A percentile compares a stretch with the other conserved stretches of the same genome.
Conservation (phyloP, 2,888 invertebrate genomes). For the Ferrisia virgata region DNA sequence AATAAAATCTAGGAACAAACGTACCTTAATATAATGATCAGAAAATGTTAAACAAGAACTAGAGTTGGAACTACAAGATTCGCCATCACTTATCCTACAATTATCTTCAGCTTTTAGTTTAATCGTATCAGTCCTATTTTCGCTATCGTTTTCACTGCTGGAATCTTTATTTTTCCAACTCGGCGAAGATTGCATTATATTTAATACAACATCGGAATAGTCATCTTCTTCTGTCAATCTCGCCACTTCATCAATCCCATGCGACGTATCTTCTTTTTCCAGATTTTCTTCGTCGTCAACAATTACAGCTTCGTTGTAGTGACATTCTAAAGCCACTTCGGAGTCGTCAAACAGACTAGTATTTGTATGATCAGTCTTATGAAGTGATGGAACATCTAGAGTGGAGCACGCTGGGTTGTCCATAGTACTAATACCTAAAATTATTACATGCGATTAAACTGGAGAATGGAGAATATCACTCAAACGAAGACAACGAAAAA, state of each 20-base stretch:
- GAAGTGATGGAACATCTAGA: constrained; percentile 37
- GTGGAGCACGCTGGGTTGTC: constrained; percentile 43
- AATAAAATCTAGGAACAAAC: background rate
- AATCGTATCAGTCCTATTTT: background rate
- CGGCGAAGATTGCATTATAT: constrained; percentile 5
- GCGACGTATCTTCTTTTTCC: background rate
- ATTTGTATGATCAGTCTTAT: constrained; percentile 41
- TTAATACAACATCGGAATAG: background rate
- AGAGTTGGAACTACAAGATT: constrained; percentile 33
- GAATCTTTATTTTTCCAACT: constrained; percentile 29
- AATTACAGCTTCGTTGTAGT: constrained; percentile 38
- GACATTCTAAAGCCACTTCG: constrained; percentile 35
- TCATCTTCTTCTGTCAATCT: background rate
- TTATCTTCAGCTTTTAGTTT: constrained; percentile 19
- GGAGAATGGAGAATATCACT: background rate
- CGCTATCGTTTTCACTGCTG: background rate
- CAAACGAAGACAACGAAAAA: background rate
- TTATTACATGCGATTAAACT: background rate
- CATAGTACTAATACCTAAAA: constrained; percentile 18
- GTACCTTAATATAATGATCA: constrained; percentile 39
- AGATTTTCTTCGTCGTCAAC: constrained; percentile 37
- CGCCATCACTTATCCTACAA: constrained; percentile 30
- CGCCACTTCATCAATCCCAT: background rate
- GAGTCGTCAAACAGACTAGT: constrained; percentile 44
- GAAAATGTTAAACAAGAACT: constrained; percentile 19